Evolutionary conservation across 2,888 invertebrate genomes (phyloP).

Genomic region (Pachliopta kotzebuea): DNA sequence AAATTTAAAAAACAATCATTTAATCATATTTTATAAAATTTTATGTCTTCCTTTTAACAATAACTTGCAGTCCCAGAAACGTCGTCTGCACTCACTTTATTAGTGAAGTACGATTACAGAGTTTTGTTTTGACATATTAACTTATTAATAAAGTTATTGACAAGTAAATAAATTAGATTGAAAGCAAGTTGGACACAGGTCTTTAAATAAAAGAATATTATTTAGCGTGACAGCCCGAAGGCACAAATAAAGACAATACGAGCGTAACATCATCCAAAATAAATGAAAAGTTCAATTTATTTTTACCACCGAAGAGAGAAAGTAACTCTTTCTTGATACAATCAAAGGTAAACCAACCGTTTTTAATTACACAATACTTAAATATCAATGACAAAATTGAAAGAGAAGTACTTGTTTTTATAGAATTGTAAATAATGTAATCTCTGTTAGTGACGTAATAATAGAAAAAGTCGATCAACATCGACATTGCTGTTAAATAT

Average conservation of each 20-base stretch:
- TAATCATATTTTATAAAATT: too few relatives aligned
- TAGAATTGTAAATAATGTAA: conserved; percentile 6
- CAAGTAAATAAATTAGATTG: conserved; percentile 15
- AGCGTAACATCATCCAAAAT: conserved; percentile 48
- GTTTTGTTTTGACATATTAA: too few relatives aligned
- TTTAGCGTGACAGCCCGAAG: conserved; percentile 12
- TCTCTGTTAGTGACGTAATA: conserved; percentile 22
- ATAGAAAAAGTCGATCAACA: conserved; percentile 2
- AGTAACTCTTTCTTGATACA: conserved; percentile 63
- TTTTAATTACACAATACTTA: conserved; percentile 40
- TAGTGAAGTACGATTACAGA: too few relatives aligned
- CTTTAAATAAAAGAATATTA: conserved; percentile 29
- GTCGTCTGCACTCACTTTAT: too few relatives aligned
- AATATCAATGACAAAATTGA: conserved; percentile 35
- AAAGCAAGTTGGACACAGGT: conserved; percentile 20
- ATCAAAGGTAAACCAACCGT: conserved; percentile 60
- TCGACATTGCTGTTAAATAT: background rate
- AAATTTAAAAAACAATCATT: too few relatives aligned
- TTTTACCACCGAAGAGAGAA: conserved; percentile 57
- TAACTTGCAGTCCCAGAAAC: too few relatives aligned
- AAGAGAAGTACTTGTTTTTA: background rate
- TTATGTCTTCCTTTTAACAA: too few relatives aligned
- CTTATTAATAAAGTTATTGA: background rate
- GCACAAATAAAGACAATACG: conserved; percentile 29
- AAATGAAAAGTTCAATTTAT: conserved; percentile 54